A percentile compares a stretch with the other conserved stretches of the same genome.
Evolutionary conservation across 2,113 vertebrate species (phyloP).

Genomic region (Todiramphus saurophagus): DNA sequence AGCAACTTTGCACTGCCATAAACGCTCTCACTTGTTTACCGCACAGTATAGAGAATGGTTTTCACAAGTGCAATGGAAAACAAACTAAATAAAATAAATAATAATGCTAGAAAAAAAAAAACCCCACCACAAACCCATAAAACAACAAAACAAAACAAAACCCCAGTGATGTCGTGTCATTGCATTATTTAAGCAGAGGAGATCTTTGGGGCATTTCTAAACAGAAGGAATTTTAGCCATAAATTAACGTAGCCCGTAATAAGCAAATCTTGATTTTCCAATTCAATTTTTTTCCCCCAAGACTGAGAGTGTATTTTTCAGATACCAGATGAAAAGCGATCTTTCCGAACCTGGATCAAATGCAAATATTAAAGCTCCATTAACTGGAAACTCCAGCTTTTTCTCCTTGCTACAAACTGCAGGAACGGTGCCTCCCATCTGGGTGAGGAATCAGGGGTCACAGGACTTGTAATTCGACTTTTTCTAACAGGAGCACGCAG

Average conservation of each 20-base stretch:
- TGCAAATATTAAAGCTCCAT: background rate
- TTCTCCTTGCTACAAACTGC: background rate
- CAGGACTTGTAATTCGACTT: background rate
- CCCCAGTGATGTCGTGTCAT: background rate
- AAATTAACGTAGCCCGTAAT: background rate
- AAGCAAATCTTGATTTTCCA: background rate
- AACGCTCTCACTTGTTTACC: constrained; percentile 3
- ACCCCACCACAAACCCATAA: background rate
- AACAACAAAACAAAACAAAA: background rate
- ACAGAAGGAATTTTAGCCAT: background rate
- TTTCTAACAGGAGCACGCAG: background rate
- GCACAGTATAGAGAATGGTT: background rate
- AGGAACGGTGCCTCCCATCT: background rate
- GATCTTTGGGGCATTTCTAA: background rate
- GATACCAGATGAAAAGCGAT: background rate
- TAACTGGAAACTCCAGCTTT: background rate
- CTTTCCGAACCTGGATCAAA: background rate
- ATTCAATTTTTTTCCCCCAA: background rate
- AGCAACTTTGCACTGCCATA: background rate
- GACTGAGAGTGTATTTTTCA: background rate
- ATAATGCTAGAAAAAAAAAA: too few species aligned
- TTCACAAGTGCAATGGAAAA: background rate
- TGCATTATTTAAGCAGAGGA: background rate
- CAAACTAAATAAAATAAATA: background rate
- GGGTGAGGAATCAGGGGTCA: background rate